Evolutionary conservation across 2,888 invertebrate species (phyloP).

Genomic region (Meandrusa payeni): DNA sequence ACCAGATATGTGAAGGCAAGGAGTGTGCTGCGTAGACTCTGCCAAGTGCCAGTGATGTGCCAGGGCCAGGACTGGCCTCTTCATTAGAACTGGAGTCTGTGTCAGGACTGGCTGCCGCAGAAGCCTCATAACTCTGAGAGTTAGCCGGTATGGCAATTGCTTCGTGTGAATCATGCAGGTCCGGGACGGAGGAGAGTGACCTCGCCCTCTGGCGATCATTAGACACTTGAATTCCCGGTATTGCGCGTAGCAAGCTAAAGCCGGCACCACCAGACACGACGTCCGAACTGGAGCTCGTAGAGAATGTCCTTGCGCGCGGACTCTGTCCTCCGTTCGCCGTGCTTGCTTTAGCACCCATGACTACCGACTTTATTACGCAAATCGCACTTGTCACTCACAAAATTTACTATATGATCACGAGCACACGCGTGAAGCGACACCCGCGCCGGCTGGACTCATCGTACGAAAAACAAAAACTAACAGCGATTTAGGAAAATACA

Average conservation of each 20-base stretch:
- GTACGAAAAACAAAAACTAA: conserved; percentile 51
- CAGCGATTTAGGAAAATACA: conserved; percentile 43
- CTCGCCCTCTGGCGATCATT: conserved; percentile 91
- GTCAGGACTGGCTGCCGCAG: conserved; percentile 83
- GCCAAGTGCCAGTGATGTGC: conserved; percentile 82
- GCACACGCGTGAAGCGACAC: conserved; percentile 63
- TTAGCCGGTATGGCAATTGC: conserved; percentile 83
- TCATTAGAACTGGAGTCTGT: conserved; percentile 86
- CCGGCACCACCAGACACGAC: conserved; percentile 82
- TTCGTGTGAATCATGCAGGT: conserved; percentile 83
- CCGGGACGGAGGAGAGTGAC: conserved; percentile 91
- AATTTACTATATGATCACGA: conserved; percentile 60
- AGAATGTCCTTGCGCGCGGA: conserved; percentile 88
- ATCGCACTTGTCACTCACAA: conserved; percentile 62
- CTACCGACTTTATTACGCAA: conserved; percentile 60
- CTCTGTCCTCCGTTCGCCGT: conserved; percentile 89
- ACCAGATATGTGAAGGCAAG: conserved; percentile 95
- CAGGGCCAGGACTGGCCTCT: conserved; percentile 74
- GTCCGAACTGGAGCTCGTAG: conserved; percentile 85
- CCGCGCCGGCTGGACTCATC: conserved; percentile 74
- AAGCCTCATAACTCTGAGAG: conserved; percentile 83
- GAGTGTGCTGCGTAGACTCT: conserved; percentile 94
- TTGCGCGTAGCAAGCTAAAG: conserved; percentile 85
- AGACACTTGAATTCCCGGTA: conserved; percentile 87
- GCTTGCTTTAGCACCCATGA: conserved; percentile 93